Percentiles rank a stretch among this genome's conserved stretches.
These are phyloP conservation scores for Phasianus colchicus DNA, from an alignment of 2,113 vertebrate species.

Conservation along the genomic window DNA sequence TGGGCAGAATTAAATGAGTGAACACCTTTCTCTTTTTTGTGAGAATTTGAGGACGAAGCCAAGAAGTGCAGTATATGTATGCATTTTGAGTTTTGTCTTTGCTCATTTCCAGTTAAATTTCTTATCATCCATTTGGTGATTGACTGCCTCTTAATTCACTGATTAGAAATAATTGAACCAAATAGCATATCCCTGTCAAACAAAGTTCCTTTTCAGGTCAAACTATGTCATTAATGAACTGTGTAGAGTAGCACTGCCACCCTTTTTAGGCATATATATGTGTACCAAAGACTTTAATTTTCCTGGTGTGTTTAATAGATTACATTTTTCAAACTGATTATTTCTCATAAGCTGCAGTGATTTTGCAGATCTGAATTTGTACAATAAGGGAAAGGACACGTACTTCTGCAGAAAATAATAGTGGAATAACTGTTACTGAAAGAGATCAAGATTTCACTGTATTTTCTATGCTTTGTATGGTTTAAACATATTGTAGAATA, in stretches of 20 bases:
- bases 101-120: neutral
- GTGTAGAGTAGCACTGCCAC: neutral
- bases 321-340: neutral
- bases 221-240: neutral
- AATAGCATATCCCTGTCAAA: neutral
- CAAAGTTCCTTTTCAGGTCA: neutral
- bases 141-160: neutral
- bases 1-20: neutral
- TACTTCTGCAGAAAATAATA: neutral
- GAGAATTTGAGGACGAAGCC: neutral
- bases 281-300: neutral
- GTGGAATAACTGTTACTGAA: neutral
- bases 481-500: neutral
- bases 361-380: neutral
- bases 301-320: neutral
- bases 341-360: neutral
- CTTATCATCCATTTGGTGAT: neutral
- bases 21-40: neutral
- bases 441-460: neutral
- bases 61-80: neutral
- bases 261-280: rapidly evolving
- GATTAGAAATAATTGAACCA: neutral
- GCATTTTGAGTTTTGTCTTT: neutral
- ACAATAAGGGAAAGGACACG: neutral
- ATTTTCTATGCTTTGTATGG: neutral